A percentile compares a stretch with the other conserved stretches of the same genome.
Evolutionary conservation across 2,797 vertebrate genomes (phyloP).

Genomic region (Notoglanidium macrostoma): DNA sequence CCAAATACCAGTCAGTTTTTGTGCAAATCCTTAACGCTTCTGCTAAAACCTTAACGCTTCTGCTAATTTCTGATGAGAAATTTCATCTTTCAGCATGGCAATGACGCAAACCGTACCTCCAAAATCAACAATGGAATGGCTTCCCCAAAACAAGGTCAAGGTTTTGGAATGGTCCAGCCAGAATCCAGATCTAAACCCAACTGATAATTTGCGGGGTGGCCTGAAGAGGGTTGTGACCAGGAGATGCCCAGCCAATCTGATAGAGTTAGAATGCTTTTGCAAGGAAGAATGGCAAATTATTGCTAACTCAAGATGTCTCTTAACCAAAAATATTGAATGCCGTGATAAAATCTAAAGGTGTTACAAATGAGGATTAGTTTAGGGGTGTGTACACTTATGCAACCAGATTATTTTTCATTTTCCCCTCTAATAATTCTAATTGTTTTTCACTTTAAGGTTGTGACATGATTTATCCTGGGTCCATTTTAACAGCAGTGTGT

Average conservation of each 20-base stretch:
- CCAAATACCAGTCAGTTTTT: background rate
- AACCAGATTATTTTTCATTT: background rate
- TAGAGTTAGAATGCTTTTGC: no score
- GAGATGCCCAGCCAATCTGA: no score
- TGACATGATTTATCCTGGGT: background rate
- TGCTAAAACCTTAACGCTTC: background rate
- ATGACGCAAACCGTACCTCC: no score
- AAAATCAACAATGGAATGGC: background rate
- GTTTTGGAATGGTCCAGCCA: background rate
- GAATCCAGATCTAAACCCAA: background rate
- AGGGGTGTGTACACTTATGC: no score
- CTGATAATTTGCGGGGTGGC: background rate
- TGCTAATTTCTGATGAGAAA: background rate
- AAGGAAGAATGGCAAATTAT: background rate
- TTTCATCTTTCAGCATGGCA: no score
- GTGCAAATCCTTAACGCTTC: background rate
- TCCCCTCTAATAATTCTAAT: background rate
- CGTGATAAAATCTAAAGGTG: background rate
- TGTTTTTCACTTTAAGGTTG: background rate
- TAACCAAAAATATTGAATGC: background rate
- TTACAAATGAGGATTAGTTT: background rate
- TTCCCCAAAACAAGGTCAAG: background rate
- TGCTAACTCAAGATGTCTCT: background rate
- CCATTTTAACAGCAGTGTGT: background rate
- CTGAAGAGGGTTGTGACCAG: background rate